Conservation (phyloP, 92 coral and sea anemone species). For the Zoanthus gigantus region DNA sequence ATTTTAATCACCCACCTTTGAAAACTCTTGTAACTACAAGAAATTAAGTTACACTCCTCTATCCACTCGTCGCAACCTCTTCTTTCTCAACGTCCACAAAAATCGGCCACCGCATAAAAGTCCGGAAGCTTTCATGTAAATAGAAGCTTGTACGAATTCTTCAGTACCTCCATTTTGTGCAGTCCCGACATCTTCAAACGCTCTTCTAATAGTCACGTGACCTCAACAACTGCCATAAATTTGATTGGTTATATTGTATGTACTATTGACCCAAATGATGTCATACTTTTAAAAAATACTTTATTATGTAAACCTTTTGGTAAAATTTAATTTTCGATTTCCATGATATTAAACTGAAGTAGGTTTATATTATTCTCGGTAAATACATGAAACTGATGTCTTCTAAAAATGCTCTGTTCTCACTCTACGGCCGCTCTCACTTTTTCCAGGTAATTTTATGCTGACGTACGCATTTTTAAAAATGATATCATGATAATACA, state of each 20-base stretch:
- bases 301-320: not conserved
- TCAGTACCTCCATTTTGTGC: constrained; percentile 18
- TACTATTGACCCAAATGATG: constrained; percentile 33
- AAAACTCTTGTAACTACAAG: constrained; percentile 22
- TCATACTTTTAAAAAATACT: not conserved
- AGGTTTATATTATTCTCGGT: not conserved
- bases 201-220: constrained; percentile 23
- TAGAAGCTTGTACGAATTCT: constrained; percentile 52
- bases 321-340: not conserved
- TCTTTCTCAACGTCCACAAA: not conserved
- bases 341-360: not conserved
- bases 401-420: not conserved
- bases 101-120: constrained; percentile 48
- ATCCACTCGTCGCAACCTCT: constrained; percentile 9
- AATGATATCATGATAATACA: too few species aligned
- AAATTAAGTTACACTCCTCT: constrained; percentile 14
- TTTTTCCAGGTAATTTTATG: not conserved
- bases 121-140: constrained; percentile 80
- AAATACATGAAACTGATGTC: not conserved
- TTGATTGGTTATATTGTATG: constrained; percentile 18
- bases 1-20: constrained; percentile 37
- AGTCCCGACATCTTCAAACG: constrained; percentile 46
- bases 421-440: not conserved
- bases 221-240: constrained; percentile 23
- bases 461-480: too few species aligned